Percentiles rank a stretch among this genome's conserved stretches.
These are phyloP conservation scores for Chrysina gloriosa DNA, from an alignment of 2,888 invertebrate genomes.

Conservation along the genomic window DNA sequence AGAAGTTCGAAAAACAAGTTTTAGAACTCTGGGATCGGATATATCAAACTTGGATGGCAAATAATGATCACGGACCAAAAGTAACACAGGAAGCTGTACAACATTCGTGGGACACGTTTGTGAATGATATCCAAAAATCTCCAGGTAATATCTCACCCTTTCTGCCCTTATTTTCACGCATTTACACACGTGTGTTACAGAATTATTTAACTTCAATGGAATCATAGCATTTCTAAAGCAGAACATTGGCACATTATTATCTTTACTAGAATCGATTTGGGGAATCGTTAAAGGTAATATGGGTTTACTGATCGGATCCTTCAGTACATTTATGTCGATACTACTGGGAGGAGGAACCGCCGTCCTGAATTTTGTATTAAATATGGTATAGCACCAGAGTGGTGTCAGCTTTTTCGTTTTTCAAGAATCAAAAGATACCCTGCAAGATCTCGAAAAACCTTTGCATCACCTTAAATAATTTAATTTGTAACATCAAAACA, in stretches of 20 bases:
- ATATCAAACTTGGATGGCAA: conserved; percentile 87
- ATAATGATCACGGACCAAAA: conserved; percentile 74
- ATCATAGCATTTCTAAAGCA: conserved; percentile 86
- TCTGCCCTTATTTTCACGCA: neutral
- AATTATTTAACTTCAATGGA: conserved; percentile 78
- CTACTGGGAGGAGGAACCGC: conserved; percentile 91
- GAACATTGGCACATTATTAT: conserved; percentile 89
- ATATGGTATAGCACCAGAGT: conserved; percentile 82
- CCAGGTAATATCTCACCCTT: conserved; percentile 69
- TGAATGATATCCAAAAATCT: conserved; percentile 78
- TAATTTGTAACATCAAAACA: neutral
- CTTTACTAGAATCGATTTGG: conserved; percentile 89
- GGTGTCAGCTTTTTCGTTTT: too few relatives aligned
- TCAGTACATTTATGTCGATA: conserved; percentile 89
- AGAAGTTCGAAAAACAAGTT: conserved; percentile 87
- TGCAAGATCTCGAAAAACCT: too few relatives aligned
- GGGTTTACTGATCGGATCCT: conserved; percentile 83
- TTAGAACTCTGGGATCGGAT: conserved; percentile 93
- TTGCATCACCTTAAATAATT: too few relatives aligned
- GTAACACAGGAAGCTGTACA: conserved; percentile 80
- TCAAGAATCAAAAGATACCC: too few relatives aligned
- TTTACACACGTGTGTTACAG: conserved; percentile 61
- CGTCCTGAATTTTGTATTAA: conserved; percentile 86
- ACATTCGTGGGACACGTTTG: conserved; percentile 77
- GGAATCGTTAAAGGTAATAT: conserved; percentile 92